phyloP scores from a whole-genome alignment of 1,140 invertebrate genomes.

The Temnothorax nylanderi region DNA sequence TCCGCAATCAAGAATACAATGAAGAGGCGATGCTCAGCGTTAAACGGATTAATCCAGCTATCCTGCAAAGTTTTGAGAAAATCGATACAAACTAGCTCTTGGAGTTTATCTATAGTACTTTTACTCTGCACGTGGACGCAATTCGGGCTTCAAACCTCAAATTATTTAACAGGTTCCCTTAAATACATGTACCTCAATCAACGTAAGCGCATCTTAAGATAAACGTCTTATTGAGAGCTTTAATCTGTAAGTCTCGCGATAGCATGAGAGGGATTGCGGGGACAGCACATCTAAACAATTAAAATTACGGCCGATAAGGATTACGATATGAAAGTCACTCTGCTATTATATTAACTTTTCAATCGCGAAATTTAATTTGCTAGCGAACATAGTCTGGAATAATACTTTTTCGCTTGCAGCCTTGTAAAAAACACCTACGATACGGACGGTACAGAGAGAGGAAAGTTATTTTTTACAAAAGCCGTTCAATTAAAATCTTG shows the following conservation, averaged over 20 bases:
- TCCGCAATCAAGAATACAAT: background rate
- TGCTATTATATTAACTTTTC: no score
- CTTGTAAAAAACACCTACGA: no score
- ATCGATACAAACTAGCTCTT: background rate
- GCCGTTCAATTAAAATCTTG: no score
- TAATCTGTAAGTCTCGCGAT: no score
- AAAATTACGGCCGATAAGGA: no score
- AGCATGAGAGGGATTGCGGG: no score
- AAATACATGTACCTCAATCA: background rate
- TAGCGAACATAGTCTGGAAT: no score
- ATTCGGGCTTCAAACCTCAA: background rate
- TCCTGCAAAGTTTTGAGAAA: constrained; percentile 50
- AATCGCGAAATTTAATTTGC: no score
- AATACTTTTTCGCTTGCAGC: no score
- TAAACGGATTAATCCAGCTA: constrained; percentile 45
- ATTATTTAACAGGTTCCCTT: background rate
- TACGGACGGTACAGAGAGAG: no score
- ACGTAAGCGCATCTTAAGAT: background rate
- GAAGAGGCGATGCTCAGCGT: constrained; percentile 40
- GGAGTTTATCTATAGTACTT: constrained; percentile 8
- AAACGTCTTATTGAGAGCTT: constrained; percentile 12
- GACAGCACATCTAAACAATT: background rate
- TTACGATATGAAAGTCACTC: no score
- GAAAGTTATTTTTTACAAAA: no score
- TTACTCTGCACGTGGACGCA: background rate